A percentile compares a stretch with the other conserved stretches of the same genome.
Evolutionary conservation across 1,140 invertebrate genomes (phyloP).

Genomic region (Lepidurus arcticus): DNA sequence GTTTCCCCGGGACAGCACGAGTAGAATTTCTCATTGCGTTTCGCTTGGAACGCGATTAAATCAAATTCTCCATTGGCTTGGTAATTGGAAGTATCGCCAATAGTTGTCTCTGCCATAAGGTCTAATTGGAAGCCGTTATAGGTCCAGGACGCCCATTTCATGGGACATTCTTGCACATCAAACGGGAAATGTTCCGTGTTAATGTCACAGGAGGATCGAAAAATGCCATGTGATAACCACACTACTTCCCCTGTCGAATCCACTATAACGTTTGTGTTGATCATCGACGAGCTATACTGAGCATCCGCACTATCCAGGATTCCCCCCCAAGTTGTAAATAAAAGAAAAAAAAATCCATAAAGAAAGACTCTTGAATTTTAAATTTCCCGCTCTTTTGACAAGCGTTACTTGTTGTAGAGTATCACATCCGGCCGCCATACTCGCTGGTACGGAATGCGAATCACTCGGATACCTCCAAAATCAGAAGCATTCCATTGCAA

Average conservation of each 20-base stretch:
- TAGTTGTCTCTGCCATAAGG: constrained; percentile 61
- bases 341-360: constrained; percentile 27
- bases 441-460: constrained; percentile 47
- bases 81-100: constrained; percentile 69
- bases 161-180: constrained; percentile 81
- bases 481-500: constrained; percentile 82
- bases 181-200: constrained; percentile 94
- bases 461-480: constrained; percentile 48
- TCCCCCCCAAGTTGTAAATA: constrained; percentile 41
- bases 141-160: constrained; percentile 96
- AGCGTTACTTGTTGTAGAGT: constrained; percentile 77
- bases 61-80: constrained; percentile 75
- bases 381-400: not conserved
- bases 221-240: constrained; percentile 77
- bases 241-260: constrained; percentile 60
- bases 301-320: constrained; percentile 62
- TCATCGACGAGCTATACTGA: constrained; percentile 68
- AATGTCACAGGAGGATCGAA: constrained; percentile 79
- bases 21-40: constrained; percentile 63
- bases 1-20: constrained; percentile 59
- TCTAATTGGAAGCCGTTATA: constrained; percentile 87
- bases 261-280: constrained; percentile 77
- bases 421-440: constrained; percentile 83
- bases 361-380: constrained; percentile 22
- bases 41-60: constrained; percentile 63